A percentile compares a stretch with the other conserved stretches of the same genome.
Evolutionary conservation across 1,140 invertebrate species (phyloP).

Genomic region (Neelides sp.): DNA sequence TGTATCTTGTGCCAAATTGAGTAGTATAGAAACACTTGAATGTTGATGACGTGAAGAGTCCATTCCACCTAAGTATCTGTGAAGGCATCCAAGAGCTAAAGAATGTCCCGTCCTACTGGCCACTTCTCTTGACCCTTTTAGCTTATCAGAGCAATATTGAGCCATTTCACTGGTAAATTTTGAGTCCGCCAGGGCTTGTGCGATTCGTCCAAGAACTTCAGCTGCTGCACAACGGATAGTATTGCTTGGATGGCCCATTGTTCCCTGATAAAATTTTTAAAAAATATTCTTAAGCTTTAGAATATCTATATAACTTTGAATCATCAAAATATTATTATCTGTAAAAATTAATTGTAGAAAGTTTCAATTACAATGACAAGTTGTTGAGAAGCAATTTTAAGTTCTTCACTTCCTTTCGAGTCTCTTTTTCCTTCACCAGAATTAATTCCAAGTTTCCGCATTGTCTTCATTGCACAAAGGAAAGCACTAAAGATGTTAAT

Average conservation of each 20-base stretch:
- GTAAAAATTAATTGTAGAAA: not conserved
- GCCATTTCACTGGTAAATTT: constrained; percentile 81
- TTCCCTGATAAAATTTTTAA: constrained; percentile 40
- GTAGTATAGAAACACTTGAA: constrained; percentile 80
- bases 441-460: constrained; percentile 16
- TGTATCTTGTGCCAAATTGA: constrained; percentile 86
- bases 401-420: constrained; percentile 23
- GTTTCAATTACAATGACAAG: constrained; percentile 21
- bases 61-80: constrained; percentile 80
- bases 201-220: constrained; percentile 75
- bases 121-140: constrained; percentile 77
- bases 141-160: constrained; percentile 76
- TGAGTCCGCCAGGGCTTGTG: constrained; percentile 70
- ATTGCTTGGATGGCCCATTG: constrained; percentile 68
- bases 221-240: constrained; percentile 75
- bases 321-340: constrained; percentile 1
- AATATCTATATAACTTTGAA: not conserved
- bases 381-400: constrained; percentile 25
- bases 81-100: constrained; percentile 79
- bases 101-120: constrained; percentile 71
- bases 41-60: constrained; percentile 83
- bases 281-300: too few relatives aligned
- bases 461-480: constrained; percentile 66
- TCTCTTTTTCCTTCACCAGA: constrained; percentile 12
- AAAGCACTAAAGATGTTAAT: constrained; percentile 94